Percentiles rank a stretch among this genome's conserved stretches.
Evolutionary conservation across 2,888 invertebrate genomes (phyloP).

Genomic region (Noctua pronuba): DNA sequence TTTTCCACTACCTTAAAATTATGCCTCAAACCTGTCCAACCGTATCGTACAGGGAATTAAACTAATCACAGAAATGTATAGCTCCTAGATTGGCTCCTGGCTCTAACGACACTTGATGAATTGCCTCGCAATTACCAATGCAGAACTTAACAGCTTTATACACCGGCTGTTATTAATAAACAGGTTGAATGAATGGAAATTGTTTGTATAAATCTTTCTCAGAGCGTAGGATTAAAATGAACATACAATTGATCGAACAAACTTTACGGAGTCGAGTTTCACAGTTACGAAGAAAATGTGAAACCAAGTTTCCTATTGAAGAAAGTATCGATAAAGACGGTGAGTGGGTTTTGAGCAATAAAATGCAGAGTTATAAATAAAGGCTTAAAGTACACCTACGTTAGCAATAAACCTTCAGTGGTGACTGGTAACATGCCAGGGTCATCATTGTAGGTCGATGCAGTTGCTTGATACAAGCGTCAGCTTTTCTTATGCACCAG

Average conservation of each 20-base stretch:
- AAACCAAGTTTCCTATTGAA: constrained; percentile 65
- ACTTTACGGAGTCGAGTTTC: constrained; percentile 27
- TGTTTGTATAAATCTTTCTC: constrained; percentile 50
- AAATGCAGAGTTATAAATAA: constrained; percentile 61
- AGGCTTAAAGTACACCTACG: constrained; percentile 67
- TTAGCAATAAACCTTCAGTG: constrained; percentile 69
- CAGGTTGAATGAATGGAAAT: constrained; percentile 45
- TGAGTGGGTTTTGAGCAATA: constrained; percentile 62
- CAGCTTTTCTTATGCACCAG: constrained; percentile 66
- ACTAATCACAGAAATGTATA: constrained; percentile 59
- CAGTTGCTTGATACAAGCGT: constrained; percentile 68
- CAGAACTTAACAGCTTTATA: constrained; percentile 55
- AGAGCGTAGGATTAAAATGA: constrained; percentile 38
- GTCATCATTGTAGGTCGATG: constrained; percentile 75
- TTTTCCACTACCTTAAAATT: constrained; percentile 64
- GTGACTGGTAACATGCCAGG: constrained; percentile 72
- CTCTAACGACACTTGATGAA: constrained; percentile 61
- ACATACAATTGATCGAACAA: constrained; percentile 19
- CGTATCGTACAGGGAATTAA: constrained; percentile 52
- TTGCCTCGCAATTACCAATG: constrained; percentile 52
- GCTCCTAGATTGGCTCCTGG: constrained; percentile 52
- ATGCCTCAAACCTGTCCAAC: constrained; percentile 57
- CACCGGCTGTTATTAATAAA: constrained; percentile 51
- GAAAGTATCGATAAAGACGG: constrained; percentile 60
- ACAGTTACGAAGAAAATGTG: constrained; percentile 30